Conservation (phyloP, 2,888 invertebrate genomes). For the Ecdyonurus torrentis region DNA sequence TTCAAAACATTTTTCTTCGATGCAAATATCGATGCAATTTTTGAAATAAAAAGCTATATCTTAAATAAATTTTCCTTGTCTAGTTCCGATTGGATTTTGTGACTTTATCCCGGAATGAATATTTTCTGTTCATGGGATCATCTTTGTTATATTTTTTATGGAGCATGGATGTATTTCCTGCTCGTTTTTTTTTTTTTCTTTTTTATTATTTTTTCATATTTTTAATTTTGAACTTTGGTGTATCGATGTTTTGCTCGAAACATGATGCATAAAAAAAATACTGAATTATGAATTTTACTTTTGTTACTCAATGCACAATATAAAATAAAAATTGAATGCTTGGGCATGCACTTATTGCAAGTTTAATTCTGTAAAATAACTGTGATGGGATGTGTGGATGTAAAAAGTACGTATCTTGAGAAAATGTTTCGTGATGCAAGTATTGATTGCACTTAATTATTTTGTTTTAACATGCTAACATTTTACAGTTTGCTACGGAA, state of each 20-base stretch:
- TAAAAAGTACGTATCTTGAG: too few relatives aligned
- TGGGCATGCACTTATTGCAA: background rate
- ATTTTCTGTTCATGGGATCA: background rate
- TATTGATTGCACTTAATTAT: too few relatives aligned
- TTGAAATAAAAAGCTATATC: too few relatives aligned
- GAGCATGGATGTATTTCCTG: background rate
- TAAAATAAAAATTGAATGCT: background rate
- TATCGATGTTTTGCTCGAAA: background rate
- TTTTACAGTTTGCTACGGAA: constrained; percentile 77
- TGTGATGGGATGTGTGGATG: too few relatives aligned
- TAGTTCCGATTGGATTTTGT: background rate
- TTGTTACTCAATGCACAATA: too few relatives aligned
- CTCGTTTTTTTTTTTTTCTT: background rate
- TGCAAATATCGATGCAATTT: too few relatives aligned
- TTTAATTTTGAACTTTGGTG: too few relatives aligned
- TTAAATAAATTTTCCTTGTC: background rate
- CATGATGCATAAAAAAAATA: background rate
- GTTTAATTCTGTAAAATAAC: background rate
- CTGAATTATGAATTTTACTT: too few relatives aligned
- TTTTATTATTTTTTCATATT: background rate
- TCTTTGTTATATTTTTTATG: background rate
- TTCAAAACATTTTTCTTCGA: too few relatives aligned
- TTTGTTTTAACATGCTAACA: too few relatives aligned
- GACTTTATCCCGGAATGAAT: background rate
- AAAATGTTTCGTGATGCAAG: too few relatives aligned